These are phyloP conservation scores for Drosophila subsilvestris DNA, from an alignment of 2,888 invertebrate genomes.

Conservation along the genomic window DNA sequence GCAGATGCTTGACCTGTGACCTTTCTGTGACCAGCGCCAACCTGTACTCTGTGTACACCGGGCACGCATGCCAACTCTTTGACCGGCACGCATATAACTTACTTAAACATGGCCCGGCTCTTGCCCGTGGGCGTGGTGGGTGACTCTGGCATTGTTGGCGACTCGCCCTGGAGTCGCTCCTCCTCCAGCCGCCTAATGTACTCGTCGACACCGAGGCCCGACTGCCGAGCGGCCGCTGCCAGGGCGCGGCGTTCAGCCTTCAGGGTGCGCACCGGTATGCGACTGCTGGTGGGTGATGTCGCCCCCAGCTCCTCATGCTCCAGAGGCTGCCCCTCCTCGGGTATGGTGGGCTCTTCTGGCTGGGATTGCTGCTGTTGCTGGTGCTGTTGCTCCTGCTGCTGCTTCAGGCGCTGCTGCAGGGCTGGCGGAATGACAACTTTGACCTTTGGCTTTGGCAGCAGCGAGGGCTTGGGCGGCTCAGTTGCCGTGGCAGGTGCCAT, in stretches of 20 bases:
- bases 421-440: slow-evolving; percentile 81
- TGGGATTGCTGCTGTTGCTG: slow-evolving; percentile 41
- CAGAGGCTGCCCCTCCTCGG: slow-evolving; percentile 57
- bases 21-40: too few relatives aligned
- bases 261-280: slow-evolving; percentile 83
- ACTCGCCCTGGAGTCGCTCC: slow-evolving; percentile 22
- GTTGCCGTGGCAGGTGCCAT: slow-evolving; percentile 43
- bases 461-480: slow-evolving; percentile 79
- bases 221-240: slow-evolving; percentile 68
- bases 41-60: background rate
- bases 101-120: slow-evolving; percentile 79
- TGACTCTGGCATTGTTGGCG: slow-evolving; percentile 26
- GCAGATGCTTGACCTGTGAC: slow-evolving; percentile 48
- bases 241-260: slow-evolving; percentile 82
- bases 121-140: slow-evolving; percentile 56
- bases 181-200: slow-evolving; percentile 56
- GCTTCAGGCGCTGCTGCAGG: slow-evolving; percentile 73
- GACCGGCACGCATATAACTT: slow-evolving; percentile 69
- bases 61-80: slow-evolving; percentile 59
- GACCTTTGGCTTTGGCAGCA: slow-evolving; percentile 83
- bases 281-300: slow-evolving; percentile 72
- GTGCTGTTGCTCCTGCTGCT: slow-evolving; percentile 59
- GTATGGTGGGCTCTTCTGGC: slow-evolving; percentile 61
- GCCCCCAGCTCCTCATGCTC: slow-evolving; percentile 68
- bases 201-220: slow-evolving; percentile 62